Evolutionary conservation across 2,797 vertebrate genomes (phyloP), one percentile per base, ranked within the genome.

Genomic region (Paedocypris micromegethes): DNA sequence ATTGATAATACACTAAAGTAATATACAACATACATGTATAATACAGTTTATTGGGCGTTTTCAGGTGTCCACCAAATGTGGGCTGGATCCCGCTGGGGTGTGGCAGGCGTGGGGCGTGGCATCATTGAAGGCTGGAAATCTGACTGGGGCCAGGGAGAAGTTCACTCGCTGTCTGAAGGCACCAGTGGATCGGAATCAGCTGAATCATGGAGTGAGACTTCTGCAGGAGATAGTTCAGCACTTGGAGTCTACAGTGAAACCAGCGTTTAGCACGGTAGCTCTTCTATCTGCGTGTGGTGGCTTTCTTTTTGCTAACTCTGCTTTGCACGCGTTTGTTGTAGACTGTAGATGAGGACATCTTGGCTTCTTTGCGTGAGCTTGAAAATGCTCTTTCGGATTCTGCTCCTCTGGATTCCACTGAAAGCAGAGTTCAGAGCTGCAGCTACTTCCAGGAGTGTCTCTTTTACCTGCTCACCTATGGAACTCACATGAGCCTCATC

Each of bases 91-190:
- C 1, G 76, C 87, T 0, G 97, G 93, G 0, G 94, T 96, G 0
- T 99, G 97, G 97, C 93, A 96, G 41, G 96, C 95, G 0, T 99
- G 97, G 97, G 96, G 92, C 4, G 91, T 96, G 92, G 94, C 95
- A 5, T 93, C 90, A 57, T 89, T 99, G 63, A 97, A 95, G 84
- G 93, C 92, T 2, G 92, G 94, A 1, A 92, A 92, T 80, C 86
- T 98, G 38, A 77, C 81, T 1, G 86, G 77, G 0, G 94, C 97
- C 0, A 90, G 95, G 79, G 94, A 97, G 84, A 98, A 97, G 84
- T 96, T 98, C 58, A 73, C 76, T 66, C 91, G 95, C 68, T 97
- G 92, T 78, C 79, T 98, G 58, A 98, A 95, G 83, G 82, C 89
- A 9, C 94, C 97, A 1, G 69, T 95, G 64, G 97, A 99, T 82